Percentiles rank a stretch among this genome's conserved stretches.
Conservation (phyloP, 2,113 vertebrate genomes). For the Etia nguti region DNA sequence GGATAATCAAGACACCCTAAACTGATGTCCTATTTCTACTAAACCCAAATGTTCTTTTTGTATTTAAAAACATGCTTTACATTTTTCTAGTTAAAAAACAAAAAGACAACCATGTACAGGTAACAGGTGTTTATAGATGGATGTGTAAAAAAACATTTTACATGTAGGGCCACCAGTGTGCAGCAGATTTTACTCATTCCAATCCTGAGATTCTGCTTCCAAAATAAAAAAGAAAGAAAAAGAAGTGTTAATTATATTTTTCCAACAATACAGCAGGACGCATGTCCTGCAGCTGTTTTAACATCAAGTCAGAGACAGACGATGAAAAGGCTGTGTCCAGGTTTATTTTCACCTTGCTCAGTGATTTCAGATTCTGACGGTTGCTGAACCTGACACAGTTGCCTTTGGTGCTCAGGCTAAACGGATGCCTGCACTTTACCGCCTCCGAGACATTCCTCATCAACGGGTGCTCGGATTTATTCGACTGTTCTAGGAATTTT, state of each 20-base stretch:
- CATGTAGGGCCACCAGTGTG: constrained; percentile 7
- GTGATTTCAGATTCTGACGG: constrained; percentile 77
- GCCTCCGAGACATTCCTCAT: constrained; percentile 61
- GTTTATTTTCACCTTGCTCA: constrained; percentile 82
- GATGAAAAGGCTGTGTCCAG: constrained; percentile 80
- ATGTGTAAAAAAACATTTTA: constrained; percentile 1
- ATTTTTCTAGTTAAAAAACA: constrained; percentile 37
- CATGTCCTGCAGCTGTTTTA: constrained; percentile 95
- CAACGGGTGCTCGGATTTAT: constrained; percentile 76
- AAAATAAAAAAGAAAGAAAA: background rate
- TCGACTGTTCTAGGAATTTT: constrained; percentile 91
- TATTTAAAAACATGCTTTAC: constrained; percentile 78
- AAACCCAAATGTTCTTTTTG: background rate
- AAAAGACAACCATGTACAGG: constrained; percentile 21
- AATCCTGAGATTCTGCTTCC: constrained; percentile 73
- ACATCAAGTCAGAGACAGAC: constrained; percentile 72
- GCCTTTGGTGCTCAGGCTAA: constrained; percentile 54
- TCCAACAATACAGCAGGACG: constrained; percentile 82
- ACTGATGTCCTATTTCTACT: constrained; percentile 6
- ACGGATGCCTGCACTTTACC: constrained; percentile 24
- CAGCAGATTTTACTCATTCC: constrained; percentile 44
- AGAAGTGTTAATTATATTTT: constrained; percentile 44
- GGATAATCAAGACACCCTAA: constrained; percentile 79
- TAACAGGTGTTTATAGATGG: background rate
- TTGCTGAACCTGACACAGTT: constrained; percentile 82